These are phyloP conservation scores for Drosophila subpulchrella DNA, from an alignment of 1,140 invertebrate species.

Conservation along the genomic window DNA sequence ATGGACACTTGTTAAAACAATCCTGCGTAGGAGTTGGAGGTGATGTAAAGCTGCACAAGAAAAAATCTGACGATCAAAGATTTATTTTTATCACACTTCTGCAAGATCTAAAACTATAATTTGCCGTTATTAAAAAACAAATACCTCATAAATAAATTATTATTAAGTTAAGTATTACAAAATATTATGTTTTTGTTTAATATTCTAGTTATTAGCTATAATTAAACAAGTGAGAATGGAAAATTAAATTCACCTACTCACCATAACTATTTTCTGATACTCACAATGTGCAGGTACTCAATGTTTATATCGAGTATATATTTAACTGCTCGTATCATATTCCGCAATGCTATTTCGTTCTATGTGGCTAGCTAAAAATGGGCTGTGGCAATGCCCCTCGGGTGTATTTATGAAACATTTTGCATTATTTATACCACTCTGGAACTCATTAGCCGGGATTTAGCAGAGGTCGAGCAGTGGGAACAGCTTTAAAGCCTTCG, in stretches of 20 bases:
- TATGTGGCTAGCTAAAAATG: neutral
- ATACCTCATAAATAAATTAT: too few species aligned
- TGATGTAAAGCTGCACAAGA: neutral
- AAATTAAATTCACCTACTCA: too few species aligned
- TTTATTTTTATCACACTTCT: neutral
- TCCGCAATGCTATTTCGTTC: neutral
- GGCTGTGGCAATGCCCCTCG: slow-evolving; percentile 5
- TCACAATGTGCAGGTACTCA: too few species aligned
- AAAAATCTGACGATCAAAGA: neutral
- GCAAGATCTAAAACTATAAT: too few species aligned
- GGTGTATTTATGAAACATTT: slow-evolving; percentile 62
- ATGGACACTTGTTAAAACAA: slow-evolving; percentile 63
- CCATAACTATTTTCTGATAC: too few species aligned
- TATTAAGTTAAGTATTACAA: too few species aligned
- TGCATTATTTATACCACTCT: slow-evolving; percentile 67
- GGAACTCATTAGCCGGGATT: slow-evolving; percentile 58
- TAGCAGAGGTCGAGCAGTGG: slow-evolving; percentile 1
- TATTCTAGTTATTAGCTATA: too few species aligned
- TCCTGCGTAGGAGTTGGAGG: neutral
- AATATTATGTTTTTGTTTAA: too few species aligned
- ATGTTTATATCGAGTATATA: too few species aligned
- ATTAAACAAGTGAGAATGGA: too few species aligned
- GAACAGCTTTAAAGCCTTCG: slow-evolving; percentile 14
- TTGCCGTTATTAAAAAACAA: too few species aligned
- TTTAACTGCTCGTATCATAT: neutral